phyloP scores from a whole-genome alignment of 2,113 vertebrate species.

The Pyrgilauda ruficollis region DNA sequence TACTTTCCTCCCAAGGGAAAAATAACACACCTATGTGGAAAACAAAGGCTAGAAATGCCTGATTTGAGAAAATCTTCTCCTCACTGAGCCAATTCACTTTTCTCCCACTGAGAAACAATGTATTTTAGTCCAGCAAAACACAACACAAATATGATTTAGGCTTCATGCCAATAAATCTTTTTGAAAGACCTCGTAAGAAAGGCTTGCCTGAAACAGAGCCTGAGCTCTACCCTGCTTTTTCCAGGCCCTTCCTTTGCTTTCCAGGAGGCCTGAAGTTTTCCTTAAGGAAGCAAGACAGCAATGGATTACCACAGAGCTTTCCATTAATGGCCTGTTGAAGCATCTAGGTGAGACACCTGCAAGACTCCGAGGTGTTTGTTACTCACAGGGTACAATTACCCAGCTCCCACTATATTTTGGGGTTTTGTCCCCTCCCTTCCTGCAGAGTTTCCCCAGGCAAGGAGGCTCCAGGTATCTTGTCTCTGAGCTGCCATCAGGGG shows the following conservation, averaged over 20 bases:
- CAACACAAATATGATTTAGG: not conserved
- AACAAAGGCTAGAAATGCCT: not conserved
- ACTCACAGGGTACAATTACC: accelerated
- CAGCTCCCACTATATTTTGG: not conserved
- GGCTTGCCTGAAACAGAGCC: not conserved
- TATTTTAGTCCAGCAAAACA: not conserved
- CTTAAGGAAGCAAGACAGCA: not conserved
- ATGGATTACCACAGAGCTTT: not conserved
- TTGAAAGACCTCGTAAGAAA: not conserved
- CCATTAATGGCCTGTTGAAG: not conserved
- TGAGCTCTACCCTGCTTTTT: not conserved
- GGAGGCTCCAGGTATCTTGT: not conserved
- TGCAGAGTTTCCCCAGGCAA: not conserved
- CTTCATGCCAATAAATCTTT: not conserved
- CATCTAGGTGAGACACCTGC: not conserved
- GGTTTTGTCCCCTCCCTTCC: not conserved
- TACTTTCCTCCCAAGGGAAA: not conserved
- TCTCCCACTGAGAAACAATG: not conserved
- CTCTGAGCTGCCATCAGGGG: not conserved
- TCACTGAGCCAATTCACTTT: not conserved
- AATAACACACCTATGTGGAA: not conserved
- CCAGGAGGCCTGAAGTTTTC: not conserved
- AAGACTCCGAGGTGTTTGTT: not conserved
- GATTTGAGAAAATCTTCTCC: not conserved
- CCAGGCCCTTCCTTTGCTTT: not conserved